phyloP scores from a whole-genome alignment of 2,113 vertebrate species.

The Triplophysa siluroides region DNA sequence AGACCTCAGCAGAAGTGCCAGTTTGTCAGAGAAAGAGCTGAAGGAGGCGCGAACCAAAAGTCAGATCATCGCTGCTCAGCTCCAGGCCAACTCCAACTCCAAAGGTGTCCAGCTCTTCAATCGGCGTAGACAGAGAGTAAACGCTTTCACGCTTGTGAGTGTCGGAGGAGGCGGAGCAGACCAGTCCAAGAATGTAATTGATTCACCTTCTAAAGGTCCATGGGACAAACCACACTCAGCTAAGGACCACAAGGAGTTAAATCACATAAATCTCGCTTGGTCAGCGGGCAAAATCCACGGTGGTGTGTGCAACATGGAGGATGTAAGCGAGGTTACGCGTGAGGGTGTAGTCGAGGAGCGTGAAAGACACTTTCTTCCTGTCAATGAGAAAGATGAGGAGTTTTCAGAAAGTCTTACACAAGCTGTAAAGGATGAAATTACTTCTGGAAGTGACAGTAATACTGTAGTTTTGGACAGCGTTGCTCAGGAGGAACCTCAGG shows the following conservation, averaged over 20 bases:
- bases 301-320: slow-evolving; percentile 71
- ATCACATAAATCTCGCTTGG: slow-evolving; percentile 56
- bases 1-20: slow-evolving; percentile 85
- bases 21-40: slow-evolving; percentile 88
- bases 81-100: slow-evolving; percentile 85
- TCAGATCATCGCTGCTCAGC: slow-evolving; percentile 88
- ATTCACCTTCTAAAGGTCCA: slow-evolving; percentile 58
- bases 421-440: slow-evolving; percentile 56
- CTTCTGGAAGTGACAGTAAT: slow-evolving; percentile 49
- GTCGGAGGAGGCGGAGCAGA: slow-evolving; percentile 51
- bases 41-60: slow-evolving; percentile 87
- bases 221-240: slow-evolving; percentile 66
- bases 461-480: slow-evolving; percentile 49
- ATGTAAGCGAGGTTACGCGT: slow-evolving; percentile 61
- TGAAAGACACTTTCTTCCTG: slow-evolving; percentile 76
- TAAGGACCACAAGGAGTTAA: slow-evolving; percentile 63
- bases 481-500: slow-evolving; percentile 49
- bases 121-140: slow-evolving; percentile 86
- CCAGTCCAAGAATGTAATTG: slow-evolving; percentile 55
- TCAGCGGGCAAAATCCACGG: slow-evolving; percentile 43
- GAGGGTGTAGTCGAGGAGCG: slow-evolving; percentile 55
- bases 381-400: slow-evolving; percentile 69
- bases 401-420: slow-evolving; percentile 54
- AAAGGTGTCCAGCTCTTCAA: slow-evolving; percentile 93
- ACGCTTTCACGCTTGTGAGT: slow-evolving; percentile 81